Evolutionary conservation across 2,797 vertebrate genomes (phyloP).

Genomic region (Esox lucius): DNA sequence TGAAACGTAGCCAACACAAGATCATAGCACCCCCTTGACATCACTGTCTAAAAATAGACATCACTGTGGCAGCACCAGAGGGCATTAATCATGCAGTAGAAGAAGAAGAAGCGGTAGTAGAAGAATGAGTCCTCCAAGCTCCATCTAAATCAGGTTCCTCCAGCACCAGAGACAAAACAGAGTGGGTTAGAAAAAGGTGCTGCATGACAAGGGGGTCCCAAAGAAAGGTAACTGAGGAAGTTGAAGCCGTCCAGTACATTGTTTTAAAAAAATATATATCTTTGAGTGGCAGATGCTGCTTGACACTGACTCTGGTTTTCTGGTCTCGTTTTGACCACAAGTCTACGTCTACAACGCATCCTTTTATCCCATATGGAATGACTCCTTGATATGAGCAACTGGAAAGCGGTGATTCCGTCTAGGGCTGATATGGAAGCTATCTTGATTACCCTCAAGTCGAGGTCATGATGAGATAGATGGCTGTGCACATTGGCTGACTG

Average conservation of each 20-base stretch:
- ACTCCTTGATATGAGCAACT: background rate
- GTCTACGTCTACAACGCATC: background rate
- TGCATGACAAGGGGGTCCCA: background rate
- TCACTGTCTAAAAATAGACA: conserved; percentile 53
- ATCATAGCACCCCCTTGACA: conserved; percentile 45
- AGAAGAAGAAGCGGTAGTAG: background rate
- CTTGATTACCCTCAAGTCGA: background rate
- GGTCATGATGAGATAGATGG: background rate
- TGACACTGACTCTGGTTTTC: background rate
- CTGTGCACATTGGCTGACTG: background rate
- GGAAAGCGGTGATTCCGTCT: background rate
- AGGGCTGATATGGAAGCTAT: background rate
- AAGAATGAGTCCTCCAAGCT: background rate
- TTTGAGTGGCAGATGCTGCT: background rate
- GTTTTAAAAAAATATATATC: background rate
- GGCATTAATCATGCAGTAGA: conserved; percentile 50
- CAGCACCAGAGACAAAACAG: background rate
- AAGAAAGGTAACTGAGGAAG: background rate
- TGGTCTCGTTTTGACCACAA: background rate
- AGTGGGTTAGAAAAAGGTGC: background rate
- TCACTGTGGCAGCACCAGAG: conserved; percentile 29
- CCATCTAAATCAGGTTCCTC: conserved; percentile 34
- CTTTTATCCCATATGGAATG: background rate
- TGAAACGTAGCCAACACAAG: conserved; percentile 49
- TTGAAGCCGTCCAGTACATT: background rate